Conservation (phyloP, 1,140 invertebrate species). For the Micrasema longulum region DNA sequence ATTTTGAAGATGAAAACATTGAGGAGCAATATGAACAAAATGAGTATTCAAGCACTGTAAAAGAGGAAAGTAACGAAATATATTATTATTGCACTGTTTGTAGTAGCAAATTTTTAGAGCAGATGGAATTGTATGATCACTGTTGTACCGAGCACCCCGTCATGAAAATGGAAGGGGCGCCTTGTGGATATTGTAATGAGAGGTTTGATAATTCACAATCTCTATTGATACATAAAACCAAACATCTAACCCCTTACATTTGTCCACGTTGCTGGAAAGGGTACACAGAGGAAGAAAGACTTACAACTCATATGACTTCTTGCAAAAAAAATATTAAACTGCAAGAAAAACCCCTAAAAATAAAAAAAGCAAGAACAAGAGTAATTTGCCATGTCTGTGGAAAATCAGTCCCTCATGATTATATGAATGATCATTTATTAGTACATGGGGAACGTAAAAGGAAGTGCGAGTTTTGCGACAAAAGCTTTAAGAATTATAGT, state of each 20-base stretch:
- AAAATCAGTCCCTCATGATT: constrained; percentile 64
- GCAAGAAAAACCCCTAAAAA: constrained; percentile 58
- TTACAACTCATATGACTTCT: constrained; percentile 56
- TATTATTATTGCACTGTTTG: constrained; percentile 58
- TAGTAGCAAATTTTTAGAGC: constrained; percentile 62
- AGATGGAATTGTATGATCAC: constrained; percentile 59
- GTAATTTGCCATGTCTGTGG: constrained; percentile 64
- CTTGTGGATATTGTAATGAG: constrained; percentile 65
- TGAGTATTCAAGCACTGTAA: not conserved
- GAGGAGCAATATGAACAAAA: constrained; percentile 9
- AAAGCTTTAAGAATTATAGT: constrained; percentile 65
- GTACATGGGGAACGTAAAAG: constrained; percentile 63
- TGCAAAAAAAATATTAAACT: constrained; percentile 49
- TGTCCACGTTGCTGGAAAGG: constrained; percentile 66
- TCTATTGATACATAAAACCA: constrained; percentile 62
- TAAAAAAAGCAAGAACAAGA: constrained; percentile 48
- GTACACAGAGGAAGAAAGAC: constrained; percentile 58
- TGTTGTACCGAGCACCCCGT: constrained; percentile 59
- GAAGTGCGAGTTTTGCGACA: constrained; percentile 64
- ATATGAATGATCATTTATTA: constrained; percentile 64
- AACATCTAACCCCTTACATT: constrained; percentile 62
- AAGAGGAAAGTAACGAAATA: constrained; percentile 14
- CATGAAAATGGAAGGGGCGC: constrained; percentile 58
- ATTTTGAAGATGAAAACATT: not conserved
- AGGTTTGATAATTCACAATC: constrained; percentile 65